These are phyloP conservation scores for Augochlorella aurata DNA, from an alignment of 2,888 invertebrate genomes.

Conservation along the genomic window DNA sequence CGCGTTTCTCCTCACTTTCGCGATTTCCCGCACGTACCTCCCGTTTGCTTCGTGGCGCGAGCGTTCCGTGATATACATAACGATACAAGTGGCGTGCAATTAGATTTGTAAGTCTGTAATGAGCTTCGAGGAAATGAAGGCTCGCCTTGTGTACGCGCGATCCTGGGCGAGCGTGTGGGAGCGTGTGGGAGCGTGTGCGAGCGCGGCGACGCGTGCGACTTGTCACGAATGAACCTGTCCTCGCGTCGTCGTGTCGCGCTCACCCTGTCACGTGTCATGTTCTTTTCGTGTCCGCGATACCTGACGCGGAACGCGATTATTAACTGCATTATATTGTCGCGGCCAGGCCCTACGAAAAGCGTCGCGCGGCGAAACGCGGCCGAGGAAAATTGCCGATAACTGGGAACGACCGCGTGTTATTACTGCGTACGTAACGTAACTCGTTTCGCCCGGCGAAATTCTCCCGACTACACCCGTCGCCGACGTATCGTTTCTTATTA, in stretches of 20 bases:
- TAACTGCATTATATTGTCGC: slow-evolving; percentile 32
- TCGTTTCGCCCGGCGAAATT: neutral
- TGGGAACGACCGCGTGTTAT: neutral
- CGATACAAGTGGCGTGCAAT: slow-evolving; percentile 35
- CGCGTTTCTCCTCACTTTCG: neutral
- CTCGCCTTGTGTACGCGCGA: neutral
- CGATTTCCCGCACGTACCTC: neutral
- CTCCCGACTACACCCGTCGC: neutral
- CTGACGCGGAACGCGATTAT: slow-evolving; percentile 43
- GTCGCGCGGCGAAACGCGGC: neutral
- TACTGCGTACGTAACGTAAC: neutral
- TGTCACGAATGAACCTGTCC: slow-evolving; percentile 51
- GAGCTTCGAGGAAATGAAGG: slow-evolving; percentile 37
- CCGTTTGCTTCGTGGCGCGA: slow-evolving; percentile 5
- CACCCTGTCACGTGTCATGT: slow-evolving; percentile 45
- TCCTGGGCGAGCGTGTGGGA: neutral
- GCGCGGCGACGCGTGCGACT: slow-evolving; percentile 29
- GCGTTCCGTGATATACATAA: slow-evolving; percentile 26
- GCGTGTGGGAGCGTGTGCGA: neutral
- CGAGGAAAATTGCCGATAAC: slow-evolving; percentile 14
- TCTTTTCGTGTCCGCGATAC: slow-evolving; percentile 43
- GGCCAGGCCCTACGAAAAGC: slow-evolving; percentile 13
- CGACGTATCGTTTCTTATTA: neutral
- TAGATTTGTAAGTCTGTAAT: slow-evolving; percentile 45
- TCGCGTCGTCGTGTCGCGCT: slow-evolving; percentile 24